Conservation (phyloP, 2,113 vertebrate genomes). For the Zootoca vivipara region DNA sequence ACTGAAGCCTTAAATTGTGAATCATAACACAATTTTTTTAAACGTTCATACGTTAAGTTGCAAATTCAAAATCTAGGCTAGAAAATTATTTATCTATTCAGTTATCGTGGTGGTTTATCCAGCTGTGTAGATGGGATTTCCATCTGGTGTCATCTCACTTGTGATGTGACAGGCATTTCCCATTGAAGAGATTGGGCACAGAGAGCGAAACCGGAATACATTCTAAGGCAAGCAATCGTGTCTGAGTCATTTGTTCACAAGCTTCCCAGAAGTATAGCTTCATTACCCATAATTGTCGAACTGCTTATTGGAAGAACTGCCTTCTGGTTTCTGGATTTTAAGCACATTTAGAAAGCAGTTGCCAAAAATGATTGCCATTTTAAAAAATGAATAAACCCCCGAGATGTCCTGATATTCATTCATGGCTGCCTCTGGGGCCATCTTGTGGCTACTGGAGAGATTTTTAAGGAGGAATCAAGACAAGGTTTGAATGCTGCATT, state of each 20-base stretch:
- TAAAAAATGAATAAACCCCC: neutral
- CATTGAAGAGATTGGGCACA: neutral
- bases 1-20: neutral
- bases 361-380: neutral
- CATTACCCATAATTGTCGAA: neutral
- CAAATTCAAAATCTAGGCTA: neutral
- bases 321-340: neutral
- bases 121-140: neutral
- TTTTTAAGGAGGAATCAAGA: neutral
- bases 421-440: neutral
- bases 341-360: neutral
- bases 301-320: neutral
- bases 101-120: neutral
- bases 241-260: neutral
- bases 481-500: neutral
- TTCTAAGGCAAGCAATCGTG: neutral
- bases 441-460: constrained; percentile 1
- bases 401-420: neutral
- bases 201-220: neutral
- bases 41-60: neutral
- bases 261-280: neutral
- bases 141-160: neutral
- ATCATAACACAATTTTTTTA: neutral
- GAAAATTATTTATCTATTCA: neutral
- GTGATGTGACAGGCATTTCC: neutral